Evolutionary conservation across 2,113 vertebrate genomes (phyloP).

Genomic region (Stigmatopora nigra): DNA sequence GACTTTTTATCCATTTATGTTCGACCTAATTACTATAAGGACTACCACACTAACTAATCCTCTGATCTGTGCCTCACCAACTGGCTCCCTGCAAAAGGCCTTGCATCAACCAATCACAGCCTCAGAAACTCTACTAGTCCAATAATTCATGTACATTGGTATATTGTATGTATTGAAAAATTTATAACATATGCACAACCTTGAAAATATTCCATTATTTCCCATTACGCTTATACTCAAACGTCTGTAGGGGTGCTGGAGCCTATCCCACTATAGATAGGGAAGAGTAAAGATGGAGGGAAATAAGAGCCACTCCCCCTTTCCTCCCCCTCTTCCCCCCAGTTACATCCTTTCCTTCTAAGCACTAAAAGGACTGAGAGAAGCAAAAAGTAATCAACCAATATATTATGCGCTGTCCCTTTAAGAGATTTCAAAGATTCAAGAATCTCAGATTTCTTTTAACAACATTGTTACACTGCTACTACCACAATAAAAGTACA

Average conservation of each 20-base stretch:
- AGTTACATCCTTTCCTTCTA: conserved; percentile 24
- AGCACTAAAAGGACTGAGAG: conserved; percentile 38
- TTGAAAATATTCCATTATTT: background rate
- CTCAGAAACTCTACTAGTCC: background rate
- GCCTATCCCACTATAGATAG: conserved; percentile 17
- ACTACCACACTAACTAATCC: conserved; percentile 47
- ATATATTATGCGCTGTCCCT: background rate
- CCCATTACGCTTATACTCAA: no score
- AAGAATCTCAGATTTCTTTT: no score
- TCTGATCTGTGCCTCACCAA: conserved; percentile 48
- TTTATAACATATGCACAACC: background rate
- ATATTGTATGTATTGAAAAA: background rate
- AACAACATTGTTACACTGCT: no score
- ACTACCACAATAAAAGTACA: no score
- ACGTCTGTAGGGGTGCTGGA: no score
- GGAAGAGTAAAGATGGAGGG: conserved; percentile 44
- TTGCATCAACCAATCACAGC: background rate
- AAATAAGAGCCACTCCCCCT: conserved; percentile 54
- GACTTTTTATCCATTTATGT: conserved; percentile 50
- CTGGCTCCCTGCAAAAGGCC: conserved; percentile 19
- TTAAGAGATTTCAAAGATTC: background rate
- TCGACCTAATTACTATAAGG: conserved; percentile 38
- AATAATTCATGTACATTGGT: background rate
- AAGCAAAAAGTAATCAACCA: conserved; percentile 12
- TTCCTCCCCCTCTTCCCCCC: conserved; percentile 43